Evolutionary conservation across 1,140 invertebrate species (phyloP).

Genomic region (Nephila pilipes): DNA sequence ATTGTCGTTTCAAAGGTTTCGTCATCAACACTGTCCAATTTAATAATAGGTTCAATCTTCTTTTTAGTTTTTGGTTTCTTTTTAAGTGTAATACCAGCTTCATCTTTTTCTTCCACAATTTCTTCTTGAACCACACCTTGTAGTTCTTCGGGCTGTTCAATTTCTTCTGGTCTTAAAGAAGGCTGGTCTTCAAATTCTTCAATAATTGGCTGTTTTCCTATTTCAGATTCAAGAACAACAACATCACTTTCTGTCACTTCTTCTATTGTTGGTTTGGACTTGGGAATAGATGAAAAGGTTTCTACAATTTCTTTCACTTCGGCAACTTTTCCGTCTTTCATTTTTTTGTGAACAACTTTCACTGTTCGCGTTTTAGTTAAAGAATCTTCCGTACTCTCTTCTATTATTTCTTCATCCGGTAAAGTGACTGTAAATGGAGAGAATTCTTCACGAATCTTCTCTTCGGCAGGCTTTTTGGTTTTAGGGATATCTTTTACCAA

Average conservation of each 20-base stretch:
- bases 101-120: conserved; percentile 36
- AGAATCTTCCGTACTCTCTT: conserved; percentile 55
- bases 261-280: conserved; percentile 59
- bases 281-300: conserved; percentile 60
- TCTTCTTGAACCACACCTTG: conserved; percentile 39
- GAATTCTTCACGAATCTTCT: conserved; percentile 62
- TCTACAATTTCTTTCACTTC: conserved; percentile 72
- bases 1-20: conserved; percentile 77
- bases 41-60: conserved; percentile 59
- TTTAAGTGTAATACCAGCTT: conserved; percentile 36
- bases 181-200: conserved; percentile 66
- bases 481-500: not conserved
- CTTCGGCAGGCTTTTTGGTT: not conserved
- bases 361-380: conserved; percentile 70
- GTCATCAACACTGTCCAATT: conserved; percentile 78
- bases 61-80: conserved; percentile 76
- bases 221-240: conserved; percentile 11
- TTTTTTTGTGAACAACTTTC: conserved; percentile 68
- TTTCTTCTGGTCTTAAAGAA: not conserved
- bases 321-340: conserved; percentile 64
- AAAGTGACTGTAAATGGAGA: conserved; percentile 69
- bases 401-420: conserved; percentile 77
- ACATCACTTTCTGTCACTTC: conserved; percentile 56
- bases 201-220: conserved; percentile 56
- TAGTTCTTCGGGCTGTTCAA: conserved; percentile 35